Evolutionary conservation across 2,888 invertebrate genomes (phyloP).

Genomic region (Malacosoma neustria): DNA sequence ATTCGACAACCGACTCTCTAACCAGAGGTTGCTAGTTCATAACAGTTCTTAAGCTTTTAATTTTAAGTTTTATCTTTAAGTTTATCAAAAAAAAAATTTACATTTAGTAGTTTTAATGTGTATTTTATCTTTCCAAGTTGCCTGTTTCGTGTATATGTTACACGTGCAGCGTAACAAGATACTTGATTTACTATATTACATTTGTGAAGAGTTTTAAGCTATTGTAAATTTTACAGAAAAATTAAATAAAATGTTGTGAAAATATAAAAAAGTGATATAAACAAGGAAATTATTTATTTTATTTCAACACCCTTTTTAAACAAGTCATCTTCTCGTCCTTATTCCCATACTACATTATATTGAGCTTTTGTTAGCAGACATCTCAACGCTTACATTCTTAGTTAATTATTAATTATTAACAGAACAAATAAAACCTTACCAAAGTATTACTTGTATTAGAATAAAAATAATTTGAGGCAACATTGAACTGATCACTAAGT

Average conservation of each 20-base stretch:
- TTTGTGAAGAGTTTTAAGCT: constrained; percentile 74
- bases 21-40: constrained; percentile 49
- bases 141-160: constrained; percentile 47
- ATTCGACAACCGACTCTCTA: constrained; percentile 59
- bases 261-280: constrained; percentile 74
- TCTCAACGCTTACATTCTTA: no score
- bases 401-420: no score
- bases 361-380: no score
- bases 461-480: no score
- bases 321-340: no score
- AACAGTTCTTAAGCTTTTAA: constrained; percentile 57
- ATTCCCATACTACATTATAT: no score
- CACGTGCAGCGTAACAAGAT: constrained; percentile 31
- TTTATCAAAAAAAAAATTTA: constrained; percentile 19
- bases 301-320: constrained; percentile 21
- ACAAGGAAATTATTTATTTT: constrained; percentile 50
- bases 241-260: constrained; percentile 72
- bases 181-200: constrained; percentile 47
- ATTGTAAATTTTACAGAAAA: constrained; percentile 75
- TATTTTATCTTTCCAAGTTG: constrained; percentile 38
- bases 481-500: no score
- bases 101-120: constrained; percentile 11
- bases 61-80: not conserved
- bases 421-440: no score
- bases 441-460: no score